Conservation (phyloP, 2,113 vertebrate genomes). For the Rutilus rutilus region DNA sequence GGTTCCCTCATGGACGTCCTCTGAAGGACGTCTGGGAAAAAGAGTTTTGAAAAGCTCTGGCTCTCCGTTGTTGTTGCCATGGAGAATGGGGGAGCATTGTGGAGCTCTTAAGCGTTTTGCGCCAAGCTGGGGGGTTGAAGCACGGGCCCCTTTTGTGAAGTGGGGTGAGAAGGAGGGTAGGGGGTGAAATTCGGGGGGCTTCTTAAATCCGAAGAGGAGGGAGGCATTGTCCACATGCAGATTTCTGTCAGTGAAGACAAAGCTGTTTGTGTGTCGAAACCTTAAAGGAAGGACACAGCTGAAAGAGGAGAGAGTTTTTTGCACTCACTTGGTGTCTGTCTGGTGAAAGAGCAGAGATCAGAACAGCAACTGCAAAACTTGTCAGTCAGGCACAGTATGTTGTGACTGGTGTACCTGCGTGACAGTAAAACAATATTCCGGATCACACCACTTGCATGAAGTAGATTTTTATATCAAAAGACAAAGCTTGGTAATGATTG, state of each 20-base stretch:
- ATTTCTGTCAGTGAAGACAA: slow-evolving; percentile 60
- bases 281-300: slow-evolving; percentile 41
- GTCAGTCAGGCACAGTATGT: slow-evolving; percentile 21
- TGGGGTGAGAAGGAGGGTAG: slow-evolving; percentile 47
- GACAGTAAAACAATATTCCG: neutral
- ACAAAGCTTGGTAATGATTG: slow-evolving; percentile 14
- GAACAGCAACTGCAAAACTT: slow-evolving; percentile 20
- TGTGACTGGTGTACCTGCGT: slow-evolving; percentile 4
- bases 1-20: neutral
- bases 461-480: neutral
- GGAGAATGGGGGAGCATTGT: slow-evolving; percentile 49
- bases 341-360: slow-evolving; percentile 22
- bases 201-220: slow-evolving; percentile 49
- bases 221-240: slow-evolving; percentile 60
- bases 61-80: slow-evolving; percentile 54
- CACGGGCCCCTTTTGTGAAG: slow-evolving; percentile 55
- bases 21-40: slow-evolving; percentile 38
- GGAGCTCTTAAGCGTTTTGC: slow-evolving; percentile 47
- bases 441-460: neutral
- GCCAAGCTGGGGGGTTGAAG: slow-evolving; percentile 47
- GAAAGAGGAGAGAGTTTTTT: slow-evolving; percentile 48
- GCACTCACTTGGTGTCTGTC: slow-evolving; percentile 32
- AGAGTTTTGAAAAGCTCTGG: slow-evolving; percentile 56
- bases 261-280: slow-evolving; percentile 59
- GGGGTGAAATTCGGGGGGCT: slow-evolving; percentile 47